These are phyloP conservation scores for Cassiopea andromeda DNA, from an alignment of 30 jellyfish, hydroid and myxozoan species.

Conservation along the genomic window DNA sequence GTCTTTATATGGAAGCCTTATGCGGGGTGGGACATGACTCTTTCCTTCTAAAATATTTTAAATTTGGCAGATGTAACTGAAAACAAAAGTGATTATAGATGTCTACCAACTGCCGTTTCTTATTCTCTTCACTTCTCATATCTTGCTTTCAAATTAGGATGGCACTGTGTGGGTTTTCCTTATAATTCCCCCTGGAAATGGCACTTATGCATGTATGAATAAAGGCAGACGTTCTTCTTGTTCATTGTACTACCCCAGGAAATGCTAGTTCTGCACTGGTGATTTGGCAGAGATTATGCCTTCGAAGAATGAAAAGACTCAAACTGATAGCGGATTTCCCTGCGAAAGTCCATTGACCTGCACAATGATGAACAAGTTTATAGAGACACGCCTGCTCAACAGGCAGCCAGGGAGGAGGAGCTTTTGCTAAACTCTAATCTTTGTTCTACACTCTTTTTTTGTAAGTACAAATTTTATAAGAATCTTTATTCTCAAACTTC, in stretches of 20 bases:
- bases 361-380: conserved; percentile 4
- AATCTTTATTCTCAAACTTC: no score
- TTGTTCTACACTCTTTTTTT: neutral
- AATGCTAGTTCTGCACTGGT: neutral
- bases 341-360: conserved; percentile 12
- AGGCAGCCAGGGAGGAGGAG: conserved; percentile 17
- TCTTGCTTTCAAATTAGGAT: no score
- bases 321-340: conserved; percentile 13
- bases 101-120: no score
- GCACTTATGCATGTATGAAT: neutral
- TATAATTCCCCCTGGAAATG: neutral
- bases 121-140: no score
- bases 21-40: no score
- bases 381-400: conserved; percentile 30
- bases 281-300: neutral
- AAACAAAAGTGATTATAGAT: no score
- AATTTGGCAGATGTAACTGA: no score
- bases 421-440: neutral
- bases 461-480: no score
- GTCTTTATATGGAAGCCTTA: no score
- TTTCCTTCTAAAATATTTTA: no score
- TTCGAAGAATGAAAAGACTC: neutral
- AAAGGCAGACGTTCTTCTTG: neutral
- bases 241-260: neutral
- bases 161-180: neutral